phyloP scores from a whole-genome alignment of 1,140 invertebrate species.

The Chelonus insularis region DNA sequence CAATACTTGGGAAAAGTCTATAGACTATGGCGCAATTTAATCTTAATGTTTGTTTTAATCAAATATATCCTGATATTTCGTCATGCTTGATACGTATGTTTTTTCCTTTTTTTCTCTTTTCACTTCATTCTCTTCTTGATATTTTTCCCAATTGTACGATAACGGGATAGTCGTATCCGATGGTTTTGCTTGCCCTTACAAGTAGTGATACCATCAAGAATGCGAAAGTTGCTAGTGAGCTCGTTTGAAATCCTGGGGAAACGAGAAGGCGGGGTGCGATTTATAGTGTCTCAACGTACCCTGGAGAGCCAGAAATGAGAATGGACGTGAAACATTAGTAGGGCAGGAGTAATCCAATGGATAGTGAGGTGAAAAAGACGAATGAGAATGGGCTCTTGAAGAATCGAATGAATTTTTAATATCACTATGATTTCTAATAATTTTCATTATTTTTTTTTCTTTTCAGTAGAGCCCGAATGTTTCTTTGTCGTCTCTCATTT shows the following conservation, averaged over 20 bases:
- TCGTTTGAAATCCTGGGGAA: slow-evolving; percentile 2
- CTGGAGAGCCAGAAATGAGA: slow-evolving; percentile 16
- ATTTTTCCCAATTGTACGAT: slow-evolving; percentile 2
- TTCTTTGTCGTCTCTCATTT: background rate
- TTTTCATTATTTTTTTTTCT: background rate
- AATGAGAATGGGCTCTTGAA: background rate
- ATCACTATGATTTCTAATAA: background rate
- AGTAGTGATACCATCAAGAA: slow-evolving; percentile 14
- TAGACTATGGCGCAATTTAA: slow-evolving; percentile 7
- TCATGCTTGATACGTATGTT: background rate
- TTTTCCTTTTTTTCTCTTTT: background rate
- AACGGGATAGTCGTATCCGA: background rate
- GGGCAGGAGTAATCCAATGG: background rate
- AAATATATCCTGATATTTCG: background rate
- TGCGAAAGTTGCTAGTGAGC: slow-evolving; percentile 3
- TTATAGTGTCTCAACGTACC: slow-evolving; percentile 16
- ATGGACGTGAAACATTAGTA: slow-evolving; percentile 17
- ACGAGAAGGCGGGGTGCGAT: slow-evolving; percentile 11
- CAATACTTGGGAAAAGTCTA: background rate
- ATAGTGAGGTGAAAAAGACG: background rate
- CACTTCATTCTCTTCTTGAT: background rate
- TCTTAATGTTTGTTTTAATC: background rate
- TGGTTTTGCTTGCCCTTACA: slow-evolving; percentile 10
- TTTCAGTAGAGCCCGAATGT: background rate
- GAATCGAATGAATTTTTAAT: slow-evolving; percentile 1